Base-by-base conservation (phyloP, 2,797 vertebrate genomes). In the Cossypha niveicapilla region DNA sequence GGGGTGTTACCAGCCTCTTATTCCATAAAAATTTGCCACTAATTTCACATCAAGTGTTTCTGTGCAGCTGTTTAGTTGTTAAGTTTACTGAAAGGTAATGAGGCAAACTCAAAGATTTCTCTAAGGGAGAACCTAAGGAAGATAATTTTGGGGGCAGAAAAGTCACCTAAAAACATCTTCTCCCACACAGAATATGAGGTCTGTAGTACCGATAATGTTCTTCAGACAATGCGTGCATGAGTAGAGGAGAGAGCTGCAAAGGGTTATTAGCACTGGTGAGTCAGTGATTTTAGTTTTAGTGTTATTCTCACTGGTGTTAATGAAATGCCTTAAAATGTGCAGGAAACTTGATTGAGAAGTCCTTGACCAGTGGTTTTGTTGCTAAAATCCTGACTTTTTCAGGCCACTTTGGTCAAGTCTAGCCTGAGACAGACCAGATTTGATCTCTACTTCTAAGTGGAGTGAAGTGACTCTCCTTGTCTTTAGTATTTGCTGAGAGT, bases 171-270 rank as follows among this genome's bases (percentile, higher is more conserved):
- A 88, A 80, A 27, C 2, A 0, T 27, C 27, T 4, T 56, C 7
- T 68, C 3, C 5, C 44, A 22, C 28, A 30, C 19, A 10, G 24
- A 61, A 19, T 16, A 23, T 18, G 7, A 71, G 39, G 58, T 66
- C 6, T 66, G 10, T 48, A 25, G 53, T 56, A 60, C 24, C 18
- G 16, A 8, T 62, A 65, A 9, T 24, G 37, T 90, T 95, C 27
- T 85, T 78, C 73, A 86, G 32, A 19, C 17, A 27, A 5, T 28
- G n/a, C 42, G 22, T 58, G 22, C 2, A 0, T 68, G 47, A 90
- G 44, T 22, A 90, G 86, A 88, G 83, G 73, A 86, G 23, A 65
- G 35, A 18, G 51, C 63, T 88, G 48, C 44, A 67, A 67, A 44
- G 41, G 71, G 35, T 58, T 75, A 39, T 16, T 82, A 58, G 54